Conservation (phyloP, 2,797 vertebrate genomes). For the Halcyon smyrnensis region DNA sequence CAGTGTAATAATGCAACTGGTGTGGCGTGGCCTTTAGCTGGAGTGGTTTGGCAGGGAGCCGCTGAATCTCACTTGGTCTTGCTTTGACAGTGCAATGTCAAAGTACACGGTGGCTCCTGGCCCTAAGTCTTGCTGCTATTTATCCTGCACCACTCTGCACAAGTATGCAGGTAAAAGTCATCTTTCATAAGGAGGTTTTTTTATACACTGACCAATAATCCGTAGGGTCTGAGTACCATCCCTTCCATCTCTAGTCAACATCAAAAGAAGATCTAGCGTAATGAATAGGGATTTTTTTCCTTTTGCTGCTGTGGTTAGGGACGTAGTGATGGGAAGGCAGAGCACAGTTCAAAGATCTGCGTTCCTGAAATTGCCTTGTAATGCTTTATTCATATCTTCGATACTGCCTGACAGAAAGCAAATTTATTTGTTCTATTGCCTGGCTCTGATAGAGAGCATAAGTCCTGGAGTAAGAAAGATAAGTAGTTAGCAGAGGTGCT, state of each 20-base stretch:
- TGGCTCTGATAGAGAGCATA: neutral
- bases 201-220: conserved; percentile 44
- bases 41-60: conserved; percentile 52
- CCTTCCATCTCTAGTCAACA: conserved; percentile 19
- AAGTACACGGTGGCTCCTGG: conserved; percentile 8
- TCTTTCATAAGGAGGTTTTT: conserved; percentile 23
- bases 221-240: neutral
- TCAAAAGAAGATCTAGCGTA: conserved; percentile 22
- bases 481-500: neutral
- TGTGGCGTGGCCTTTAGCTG: conserved; percentile 55
- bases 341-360: conserved; percentile 39
- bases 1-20: conserved; percentile 29
- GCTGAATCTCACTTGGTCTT: neutral
- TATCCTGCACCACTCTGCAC: neutral
- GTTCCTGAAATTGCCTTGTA: conserved; percentile 10
- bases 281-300: conserved; percentile 28
- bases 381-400: conserved; percentile 64
- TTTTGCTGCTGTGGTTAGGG: neutral
- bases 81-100: conserved; percentile 50
- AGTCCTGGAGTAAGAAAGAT: neutral
- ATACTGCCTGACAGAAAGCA: conserved; percentile 13
- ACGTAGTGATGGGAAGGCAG: neutral
- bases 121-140: conserved; percentile 63
- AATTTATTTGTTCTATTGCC: conserved; percentile 22
- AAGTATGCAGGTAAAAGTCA: conserved; percentile 32